Percentiles rank a stretch among this genome's conserved stretches.
These are phyloP conservation scores for Platycnemis pennipes DNA, from an alignment of 2,888 invertebrate genomes.

Conservation along the genomic window DNA sequence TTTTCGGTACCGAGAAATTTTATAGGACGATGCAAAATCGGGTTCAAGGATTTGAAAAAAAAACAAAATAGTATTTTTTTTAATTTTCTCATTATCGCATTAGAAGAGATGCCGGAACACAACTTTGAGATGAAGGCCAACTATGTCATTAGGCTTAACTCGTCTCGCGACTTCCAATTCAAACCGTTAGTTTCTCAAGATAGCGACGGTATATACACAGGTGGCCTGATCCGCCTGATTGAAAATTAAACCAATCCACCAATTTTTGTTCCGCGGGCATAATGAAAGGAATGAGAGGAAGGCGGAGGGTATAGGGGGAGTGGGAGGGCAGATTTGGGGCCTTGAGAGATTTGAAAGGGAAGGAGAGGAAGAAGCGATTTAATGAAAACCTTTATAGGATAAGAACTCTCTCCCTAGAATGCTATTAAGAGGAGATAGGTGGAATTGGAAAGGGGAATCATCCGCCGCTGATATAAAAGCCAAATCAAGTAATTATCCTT, in stretches of 20 bases:
- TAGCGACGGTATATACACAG: neutral
- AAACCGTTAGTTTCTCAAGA: neutral
- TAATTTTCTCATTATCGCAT: neutral
- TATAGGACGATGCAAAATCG: neutral
- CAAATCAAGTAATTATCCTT: neutral
- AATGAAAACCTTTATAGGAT: constrained; percentile 25
- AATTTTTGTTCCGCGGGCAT: neutral
- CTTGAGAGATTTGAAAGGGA: neutral
- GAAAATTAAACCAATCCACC: neutral
- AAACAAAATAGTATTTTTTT: neutral
- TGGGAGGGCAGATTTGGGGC: neutral
- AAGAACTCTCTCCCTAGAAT: neutral
- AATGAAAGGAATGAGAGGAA: neutral
- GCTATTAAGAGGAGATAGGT: neutral
- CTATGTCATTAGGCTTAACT: neutral
- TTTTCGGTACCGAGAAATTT: neutral
- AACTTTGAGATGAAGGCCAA: neutral
- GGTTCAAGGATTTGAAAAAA: neutral
- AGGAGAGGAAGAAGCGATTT: neutral
- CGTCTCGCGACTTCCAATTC: neutral
- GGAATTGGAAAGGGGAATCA: neutral
- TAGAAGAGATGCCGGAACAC: neutral
- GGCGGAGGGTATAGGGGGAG: neutral
- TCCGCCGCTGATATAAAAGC: neutral
- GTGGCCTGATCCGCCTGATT: neutral